Evolutionary conservation across 2,797 vertebrate genomes (phyloP), one percentile per base, ranked within the genome.

Genomic region (Leptoclinus maculatus): DNA sequence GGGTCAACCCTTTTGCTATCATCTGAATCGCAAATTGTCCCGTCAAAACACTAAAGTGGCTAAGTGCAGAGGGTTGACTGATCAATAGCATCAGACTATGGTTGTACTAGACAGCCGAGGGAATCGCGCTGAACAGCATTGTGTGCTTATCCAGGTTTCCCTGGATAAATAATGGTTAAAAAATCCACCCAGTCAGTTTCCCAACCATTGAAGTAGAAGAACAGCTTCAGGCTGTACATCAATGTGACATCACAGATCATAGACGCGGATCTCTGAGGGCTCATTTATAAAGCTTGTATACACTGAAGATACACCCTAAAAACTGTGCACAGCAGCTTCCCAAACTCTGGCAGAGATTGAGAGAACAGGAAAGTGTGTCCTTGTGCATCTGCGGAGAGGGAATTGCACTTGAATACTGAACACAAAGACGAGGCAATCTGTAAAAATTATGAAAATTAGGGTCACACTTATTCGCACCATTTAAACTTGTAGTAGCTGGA

Each of bases 221-320:
- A 92, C 69, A 85, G 91, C 92, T 91, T 38, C 76, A 19, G 91
- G 93, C 92, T 91, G 84, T 91, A 93, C 91, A 94, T 93, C 92
- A 93, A 83, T 88, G 88, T 93, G 88, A 91, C 91, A 93, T 92
- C 87, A 84, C 81, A 89, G 88, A 92, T 93, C 89, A 92, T 87
- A 92, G 88, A 71, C 75, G 1, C 9, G 58, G 82, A 83, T 93
- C 93, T 92, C 92, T 27, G 63, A 86, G 89, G 93, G 90, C 91
- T 93, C 92, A 91, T 94, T 94, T 93, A 91, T 91, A 90, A 88
- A 88, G 84, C 87, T 87, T 87, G 87, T 91, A 87, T 89, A 88
- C 88, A 84, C 88, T 72, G 83, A 92, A 91, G 87, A 87, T 86
- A 86, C 68, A 71, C 58, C 80, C 87, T 75, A 82, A 89, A 88